Evolutionary conservation across 35 echinoderm and acorn worm genomes (phyloP), one percentile per base, ranked within the genome.

Genomic region (Lytechinus variegatus): DNA sequence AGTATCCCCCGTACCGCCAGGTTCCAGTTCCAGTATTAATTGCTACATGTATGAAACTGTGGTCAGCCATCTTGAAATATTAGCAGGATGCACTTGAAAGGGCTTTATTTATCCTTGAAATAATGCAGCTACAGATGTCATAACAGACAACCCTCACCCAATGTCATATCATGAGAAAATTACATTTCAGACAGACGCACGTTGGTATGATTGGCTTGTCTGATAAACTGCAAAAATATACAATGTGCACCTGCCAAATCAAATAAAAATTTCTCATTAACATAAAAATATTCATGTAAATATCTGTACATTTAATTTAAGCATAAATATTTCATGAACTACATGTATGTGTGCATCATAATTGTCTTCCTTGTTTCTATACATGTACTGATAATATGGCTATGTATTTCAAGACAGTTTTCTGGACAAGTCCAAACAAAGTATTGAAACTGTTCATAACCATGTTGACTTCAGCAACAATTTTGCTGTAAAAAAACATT

Each of bases 51-150:
- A 16, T 79, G 19, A 19, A 79, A 79, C 6, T 24, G 5, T 79
- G 19, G 66, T 79, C 66, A 79, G 66, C 19, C 66, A 79, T 79
- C n/a, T 24, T 79, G 19, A 79, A 79, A 79, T 7, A 24, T 79
- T 16, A 79, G 66, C 66, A 27, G 66, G n/a, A 24, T 24, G 21
- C 19, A 79, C 14, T 79, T 79, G 66, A 79, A 14, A 54, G 27
- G 88, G 88, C 52, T 90, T 14, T 90, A 44, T 90, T 90, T 54
- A 90, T 90, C 88, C 88, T 54, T 90, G 88, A 90, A 44, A 52
- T 90, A 44, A 90, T 90, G 88, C 19, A 79, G 66, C 66, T 79
- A 24, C 24, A 16, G 88, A 90, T 12, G 88, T 54, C 88, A 52
- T 44, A 44, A 44, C 52, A 54, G 13, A 52, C 88, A 90, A 90